phyloP scores from a whole-genome alignment of 2,113 vertebrate species.

The Pogona vitticeps region DNA sequence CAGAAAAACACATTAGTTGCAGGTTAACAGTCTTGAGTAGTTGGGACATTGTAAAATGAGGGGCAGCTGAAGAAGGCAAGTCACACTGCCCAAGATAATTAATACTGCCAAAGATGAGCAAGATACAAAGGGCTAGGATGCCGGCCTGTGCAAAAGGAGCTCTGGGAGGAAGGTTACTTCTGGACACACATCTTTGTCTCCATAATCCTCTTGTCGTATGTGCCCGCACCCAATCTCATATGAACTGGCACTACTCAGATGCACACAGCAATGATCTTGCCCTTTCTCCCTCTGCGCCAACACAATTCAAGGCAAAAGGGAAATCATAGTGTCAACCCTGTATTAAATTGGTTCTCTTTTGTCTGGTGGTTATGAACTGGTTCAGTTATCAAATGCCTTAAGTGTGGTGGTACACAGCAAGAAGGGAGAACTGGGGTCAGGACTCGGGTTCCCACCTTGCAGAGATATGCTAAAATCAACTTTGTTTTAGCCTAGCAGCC shows the following conservation, averaged over 20 bases:
- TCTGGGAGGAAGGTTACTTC: not conserved
- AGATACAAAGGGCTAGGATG: constrained; percentile 16
- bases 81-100: constrained; percentile 48
- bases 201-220: not conserved
- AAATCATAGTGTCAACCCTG: constrained; percentile 24
- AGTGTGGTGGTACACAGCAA: not conserved
- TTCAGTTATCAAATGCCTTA: not conserved
- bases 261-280: not conserved
- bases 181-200: not conserved
- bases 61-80: constrained; percentile 24
- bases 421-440: not conserved
- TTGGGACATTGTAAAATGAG: constrained; percentile 48
- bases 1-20: constrained; percentile 79
- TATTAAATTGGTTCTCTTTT: constrained; percentile 9
- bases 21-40: constrained; percentile 89
- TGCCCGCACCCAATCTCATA: not conserved
- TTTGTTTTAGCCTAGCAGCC: not conserved
- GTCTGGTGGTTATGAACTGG: not conserved
- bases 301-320: constrained; percentile 26
- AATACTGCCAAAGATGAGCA: constrained; percentile 45
- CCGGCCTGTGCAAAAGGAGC: rapidly evolving
- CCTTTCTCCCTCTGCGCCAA: not conserved
- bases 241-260: not conserved
- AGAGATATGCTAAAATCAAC: not conserved
- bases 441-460: not conserved